These are phyloP conservation scores for Erynnis tages DNA, from an alignment of 2,888 invertebrate genomes.

Conservation along the genomic window DNA sequence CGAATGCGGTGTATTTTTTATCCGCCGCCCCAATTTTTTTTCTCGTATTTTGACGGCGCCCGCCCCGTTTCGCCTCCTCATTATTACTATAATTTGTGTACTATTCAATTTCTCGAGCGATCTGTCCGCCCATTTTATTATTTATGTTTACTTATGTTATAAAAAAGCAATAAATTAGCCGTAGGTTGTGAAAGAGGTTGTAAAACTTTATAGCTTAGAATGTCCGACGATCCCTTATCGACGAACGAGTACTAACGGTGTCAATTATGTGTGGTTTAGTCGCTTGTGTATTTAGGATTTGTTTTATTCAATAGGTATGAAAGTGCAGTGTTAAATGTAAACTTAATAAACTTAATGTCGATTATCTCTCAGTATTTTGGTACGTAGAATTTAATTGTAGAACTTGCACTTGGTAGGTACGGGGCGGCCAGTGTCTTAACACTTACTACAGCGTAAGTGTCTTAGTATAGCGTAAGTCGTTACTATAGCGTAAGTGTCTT, in stretches of 20 bases:
- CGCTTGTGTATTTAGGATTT: background rate
- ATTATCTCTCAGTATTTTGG: background rate
- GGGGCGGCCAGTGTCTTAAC: too few species aligned
- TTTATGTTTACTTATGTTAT: slow-evolving; percentile 38
- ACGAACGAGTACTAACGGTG: slow-evolving; percentile 11
- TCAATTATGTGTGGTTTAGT: background rate
- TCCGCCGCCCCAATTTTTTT: slow-evolving; percentile 23
- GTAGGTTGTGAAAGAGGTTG: slow-evolving; percentile 24
- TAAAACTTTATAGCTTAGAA: slow-evolving; percentile 19
- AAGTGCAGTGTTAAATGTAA: too few species aligned
- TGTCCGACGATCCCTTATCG: slow-evolving; percentile 6
- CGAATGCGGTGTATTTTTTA: slow-evolving; percentile 2
- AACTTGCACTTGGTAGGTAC: background rate
- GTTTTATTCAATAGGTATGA: too few species aligned
- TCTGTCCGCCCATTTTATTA: slow-evolving; percentile 50
- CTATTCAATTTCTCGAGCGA: slow-evolving; percentile 47
- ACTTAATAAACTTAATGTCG: background rate
- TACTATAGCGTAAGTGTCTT: too few species aligned
- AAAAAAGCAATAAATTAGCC: slow-evolving; percentile 29
- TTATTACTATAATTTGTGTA: slow-evolving; percentile 54
- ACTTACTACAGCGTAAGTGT: too few species aligned
- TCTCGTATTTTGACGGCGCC: slow-evolving; percentile 27
- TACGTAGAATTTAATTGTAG: slow-evolving; percentile 7
- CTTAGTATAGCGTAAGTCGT: too few species aligned
- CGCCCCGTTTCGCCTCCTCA: slow-evolving; percentile 60